Evolutionary conservation across 2,888 invertebrate genomes (phyloP).

Genomic region (Eueremaeus valkanovi): DNA sequence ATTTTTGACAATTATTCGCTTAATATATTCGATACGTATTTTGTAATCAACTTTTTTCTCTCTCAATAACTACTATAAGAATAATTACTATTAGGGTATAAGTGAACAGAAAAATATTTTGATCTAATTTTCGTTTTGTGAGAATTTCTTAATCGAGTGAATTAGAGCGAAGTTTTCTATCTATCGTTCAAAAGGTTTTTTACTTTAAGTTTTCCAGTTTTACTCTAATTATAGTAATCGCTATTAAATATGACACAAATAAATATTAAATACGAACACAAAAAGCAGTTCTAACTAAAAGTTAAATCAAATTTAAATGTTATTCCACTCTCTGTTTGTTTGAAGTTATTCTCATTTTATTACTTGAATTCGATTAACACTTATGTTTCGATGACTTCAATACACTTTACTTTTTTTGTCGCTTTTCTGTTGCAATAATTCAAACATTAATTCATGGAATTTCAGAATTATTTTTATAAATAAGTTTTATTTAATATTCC

Average conservation of each 20-base stretch:
- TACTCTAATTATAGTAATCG: constrained; percentile 32
- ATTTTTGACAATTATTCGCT: neutral
- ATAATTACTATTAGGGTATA: neutral
- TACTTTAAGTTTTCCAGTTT: constrained; percentile 21
- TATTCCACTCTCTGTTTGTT: neutral
- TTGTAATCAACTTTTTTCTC: neutral
- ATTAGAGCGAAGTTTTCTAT: constrained; percentile 19
- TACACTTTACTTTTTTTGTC: neutral
- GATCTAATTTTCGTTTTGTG: constrained; percentile 10
- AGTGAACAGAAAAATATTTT: constrained; percentile 1
- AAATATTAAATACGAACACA: constrained; percentile 11
- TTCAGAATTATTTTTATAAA: no score
- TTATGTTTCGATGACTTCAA: constrained; percentile 2
- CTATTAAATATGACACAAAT: constrained; percentile 36
- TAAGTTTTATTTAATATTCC: no score
- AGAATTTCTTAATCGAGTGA: constrained; percentile 34
- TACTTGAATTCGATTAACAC: neutral
- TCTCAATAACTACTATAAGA: neutral
- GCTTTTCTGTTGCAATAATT: neutral
- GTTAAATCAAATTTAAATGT: neutral
- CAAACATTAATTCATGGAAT: neutral
- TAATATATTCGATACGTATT: neutral
- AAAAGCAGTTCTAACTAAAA: neutral
- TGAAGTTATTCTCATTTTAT: constrained; percentile 4
- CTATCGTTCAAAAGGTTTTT: constrained; percentile 12